Conservation (phyloP, 2,797 vertebrate genomes). For the Eurystomus glaucurus region DNA sequence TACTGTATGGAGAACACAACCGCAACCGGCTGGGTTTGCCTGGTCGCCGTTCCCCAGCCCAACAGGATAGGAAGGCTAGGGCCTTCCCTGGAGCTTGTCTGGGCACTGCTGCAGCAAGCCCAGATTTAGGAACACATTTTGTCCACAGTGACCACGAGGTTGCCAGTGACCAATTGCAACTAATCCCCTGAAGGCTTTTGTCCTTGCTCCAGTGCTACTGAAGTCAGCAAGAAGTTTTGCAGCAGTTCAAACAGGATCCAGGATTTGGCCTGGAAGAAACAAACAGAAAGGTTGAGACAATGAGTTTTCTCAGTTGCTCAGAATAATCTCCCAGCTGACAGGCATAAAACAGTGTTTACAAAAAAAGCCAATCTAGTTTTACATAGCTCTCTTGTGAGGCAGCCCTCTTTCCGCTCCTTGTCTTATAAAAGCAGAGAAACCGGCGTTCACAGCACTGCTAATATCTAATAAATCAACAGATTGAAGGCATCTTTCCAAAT, state of each 20-base stretch:
- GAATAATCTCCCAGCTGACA: slow-evolving; percentile 15
- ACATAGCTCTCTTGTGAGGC: not conserved
- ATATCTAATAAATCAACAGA: slow-evolving; percentile 38
- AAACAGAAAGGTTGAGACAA: not conserved
- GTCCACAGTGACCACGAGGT: not conserved
- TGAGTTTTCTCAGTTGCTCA: not conserved
- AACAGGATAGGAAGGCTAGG: not conserved
- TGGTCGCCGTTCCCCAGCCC: not conserved
- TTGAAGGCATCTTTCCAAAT: slow-evolving; percentile 53
- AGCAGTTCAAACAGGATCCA: not conserved
- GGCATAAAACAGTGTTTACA: slow-evolving; percentile 17
- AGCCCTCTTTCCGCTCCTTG: slow-evolving; percentile 3
- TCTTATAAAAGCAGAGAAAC: slow-evolving; percentile 21
- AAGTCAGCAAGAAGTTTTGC: not conserved
- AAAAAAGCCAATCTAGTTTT: slow-evolving; percentile 18
- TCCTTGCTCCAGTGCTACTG: not conserved
- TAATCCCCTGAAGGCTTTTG: not conserved
- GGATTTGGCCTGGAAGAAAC: not conserved
- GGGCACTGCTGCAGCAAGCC: not conserved
- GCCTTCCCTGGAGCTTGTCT: not conserved
- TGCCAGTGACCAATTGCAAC: not conserved
- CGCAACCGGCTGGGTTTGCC: not conserved
- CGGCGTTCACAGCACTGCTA: not conserved
- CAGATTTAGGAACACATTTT: not conserved
- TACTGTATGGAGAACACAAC: rapidly evolving